Evolutionary conservation across 2,113 vertebrate genomes (phyloP).

Genomic region (Saimiri boliviensis): DNA sequence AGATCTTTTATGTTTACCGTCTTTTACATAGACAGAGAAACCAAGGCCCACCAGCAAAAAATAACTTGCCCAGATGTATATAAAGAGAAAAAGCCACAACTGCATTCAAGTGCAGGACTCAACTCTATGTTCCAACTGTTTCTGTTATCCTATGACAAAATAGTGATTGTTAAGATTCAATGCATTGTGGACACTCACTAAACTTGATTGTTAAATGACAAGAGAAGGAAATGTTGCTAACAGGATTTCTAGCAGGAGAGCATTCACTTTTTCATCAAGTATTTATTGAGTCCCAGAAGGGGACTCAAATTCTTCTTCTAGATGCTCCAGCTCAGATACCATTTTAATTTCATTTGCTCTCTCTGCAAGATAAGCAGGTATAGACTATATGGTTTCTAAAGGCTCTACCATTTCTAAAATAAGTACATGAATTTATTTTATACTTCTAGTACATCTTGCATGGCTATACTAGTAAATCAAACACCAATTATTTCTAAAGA

Average conservation of each 20-base stretch:
- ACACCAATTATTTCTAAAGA: slow-evolving; percentile 19
- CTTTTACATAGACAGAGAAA: neutral
- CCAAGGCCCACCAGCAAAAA: neutral
- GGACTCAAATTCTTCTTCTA: too few relatives aligned
- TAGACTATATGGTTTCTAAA: neutral
- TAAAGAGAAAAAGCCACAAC: neutral
- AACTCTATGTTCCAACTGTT: neutral
- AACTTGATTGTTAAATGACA: neutral
- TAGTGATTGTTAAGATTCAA: neutral
- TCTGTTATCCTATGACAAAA: slow-evolving; percentile 26
- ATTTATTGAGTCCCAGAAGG: neutral
- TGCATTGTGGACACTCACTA: neutral
- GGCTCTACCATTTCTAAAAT: neutral
- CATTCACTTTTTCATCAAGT: neutral
- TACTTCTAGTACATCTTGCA: neutral
- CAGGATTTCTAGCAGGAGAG: neutral
- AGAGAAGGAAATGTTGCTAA: neutral
- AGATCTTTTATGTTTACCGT: neutral
- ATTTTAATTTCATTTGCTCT: neutral
- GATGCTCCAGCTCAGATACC: too few relatives aligned
- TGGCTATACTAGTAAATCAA: neutral
- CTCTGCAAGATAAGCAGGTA: neutral
- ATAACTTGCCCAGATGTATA: neutral
- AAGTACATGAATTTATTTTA: neutral
- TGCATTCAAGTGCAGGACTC: neutral